Evolutionary conservation across 2,888 invertebrate genomes (phyloP).

Genomic region (Tanypteryx hageni): DNA sequence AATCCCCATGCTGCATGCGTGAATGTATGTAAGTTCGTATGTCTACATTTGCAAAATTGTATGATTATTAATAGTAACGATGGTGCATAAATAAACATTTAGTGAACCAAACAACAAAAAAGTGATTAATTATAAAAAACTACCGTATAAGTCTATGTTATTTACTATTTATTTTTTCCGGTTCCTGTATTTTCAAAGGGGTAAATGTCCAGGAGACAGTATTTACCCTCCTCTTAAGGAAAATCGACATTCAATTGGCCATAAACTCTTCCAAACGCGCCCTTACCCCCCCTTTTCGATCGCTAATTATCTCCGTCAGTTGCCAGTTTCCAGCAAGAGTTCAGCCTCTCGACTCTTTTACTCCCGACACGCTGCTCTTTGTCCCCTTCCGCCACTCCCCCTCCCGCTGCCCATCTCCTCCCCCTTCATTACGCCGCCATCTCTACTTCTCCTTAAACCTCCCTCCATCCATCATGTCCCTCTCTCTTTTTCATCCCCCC

Average conservation of each 20-base stretch:
- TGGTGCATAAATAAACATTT: no score
- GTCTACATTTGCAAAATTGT: no score
- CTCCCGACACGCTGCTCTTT: background rate
- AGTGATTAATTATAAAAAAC: no score
- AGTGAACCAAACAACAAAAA: no score
- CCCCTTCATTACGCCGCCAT: background rate
- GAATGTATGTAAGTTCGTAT: no score
- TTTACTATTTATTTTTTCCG: no score
- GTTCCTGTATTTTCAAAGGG: no score
- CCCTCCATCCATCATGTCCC: slow-evolving; percentile 1
- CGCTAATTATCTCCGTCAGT: slow-evolving; percentile 19
- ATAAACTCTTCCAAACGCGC: background rate
- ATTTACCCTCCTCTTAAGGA: background rate
- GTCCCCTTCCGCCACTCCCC: background rate
- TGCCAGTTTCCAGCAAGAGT: background rate
- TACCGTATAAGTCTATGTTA: no score
- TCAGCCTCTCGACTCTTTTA: background rate
- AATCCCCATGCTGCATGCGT: no score
- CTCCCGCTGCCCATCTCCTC: background rate
- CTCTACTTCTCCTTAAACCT: background rate
- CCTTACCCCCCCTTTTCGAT: background rate
- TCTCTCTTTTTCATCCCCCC: background rate
- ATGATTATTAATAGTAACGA: no score
- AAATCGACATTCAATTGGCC: slow-evolving; percentile 19
- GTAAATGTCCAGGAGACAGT: background rate